Evolutionary conservation across 2,797 vertebrate genomes (phyloP).

Genomic region (Gymnocypris eckloni): DNA sequence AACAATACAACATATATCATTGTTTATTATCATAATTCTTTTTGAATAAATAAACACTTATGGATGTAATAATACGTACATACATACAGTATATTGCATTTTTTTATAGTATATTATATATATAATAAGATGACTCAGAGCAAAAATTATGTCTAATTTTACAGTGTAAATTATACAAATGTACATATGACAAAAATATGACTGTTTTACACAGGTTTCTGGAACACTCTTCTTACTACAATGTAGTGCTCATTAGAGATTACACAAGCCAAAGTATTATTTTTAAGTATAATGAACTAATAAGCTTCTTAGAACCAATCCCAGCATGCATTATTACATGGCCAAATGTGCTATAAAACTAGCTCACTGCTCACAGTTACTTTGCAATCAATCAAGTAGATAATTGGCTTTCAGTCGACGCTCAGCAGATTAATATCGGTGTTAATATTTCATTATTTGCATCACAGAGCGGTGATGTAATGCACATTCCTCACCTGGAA

Average conservation of each 20-base stretch:
- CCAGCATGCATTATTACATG: not conserved
- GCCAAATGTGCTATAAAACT: not conserved
- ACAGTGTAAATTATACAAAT: no score
- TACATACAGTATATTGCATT: no score
- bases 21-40: no score
- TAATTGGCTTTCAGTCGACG: constrained; percentile 37
- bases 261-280: not conserved
- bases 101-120: no score
- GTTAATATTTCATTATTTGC: constrained; percentile 50
- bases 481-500: constrained; percentile 53
- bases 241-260: not conserved
- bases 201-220: not conserved
- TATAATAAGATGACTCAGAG: no score
- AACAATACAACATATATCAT: no score
- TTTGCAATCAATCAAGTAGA: constrained; percentile 21
- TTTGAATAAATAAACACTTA: no score
- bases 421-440: constrained; percentile 13
- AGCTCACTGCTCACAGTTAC: not conserved
- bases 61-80: no score
- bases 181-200: not conserved
- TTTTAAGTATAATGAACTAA: not conserved
- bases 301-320: not conserved
- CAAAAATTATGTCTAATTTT: not conserved
- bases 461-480: constrained; percentile 55
- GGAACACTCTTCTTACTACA: not conserved